Conservation (phyloP, 2,113 vertebrate genomes). For the Mellivora capensis region DNA sequence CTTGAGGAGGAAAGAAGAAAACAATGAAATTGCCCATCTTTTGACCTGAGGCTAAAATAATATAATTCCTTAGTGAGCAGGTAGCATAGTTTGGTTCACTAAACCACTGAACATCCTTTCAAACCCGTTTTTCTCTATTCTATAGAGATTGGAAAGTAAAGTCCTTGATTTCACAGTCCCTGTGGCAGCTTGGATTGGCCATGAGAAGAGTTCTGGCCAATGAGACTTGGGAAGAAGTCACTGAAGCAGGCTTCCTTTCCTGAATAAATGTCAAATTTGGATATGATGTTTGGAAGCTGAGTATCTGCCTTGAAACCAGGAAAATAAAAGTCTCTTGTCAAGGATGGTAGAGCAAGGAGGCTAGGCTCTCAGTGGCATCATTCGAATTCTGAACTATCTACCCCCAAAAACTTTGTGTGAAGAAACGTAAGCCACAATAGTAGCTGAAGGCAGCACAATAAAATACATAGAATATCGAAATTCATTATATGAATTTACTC, state of each 20-base stretch:
- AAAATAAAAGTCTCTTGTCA: background rate
- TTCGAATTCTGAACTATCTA: background rate
- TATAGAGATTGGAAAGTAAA: background rate
- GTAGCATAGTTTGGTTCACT: background rate
- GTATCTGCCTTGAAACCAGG: background rate
- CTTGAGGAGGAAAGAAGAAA: background rate
- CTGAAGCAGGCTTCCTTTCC: background rate
- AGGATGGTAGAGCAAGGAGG: background rate
- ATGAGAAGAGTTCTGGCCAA: background rate
- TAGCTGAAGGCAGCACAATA: background rate
- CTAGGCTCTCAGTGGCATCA: background rate
- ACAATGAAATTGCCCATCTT: background rate
- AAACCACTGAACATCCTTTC: background rate
- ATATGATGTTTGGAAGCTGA: background rate
- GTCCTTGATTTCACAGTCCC: slow-evolving; percentile 5
- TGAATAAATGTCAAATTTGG: background rate
- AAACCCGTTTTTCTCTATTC: background rate
- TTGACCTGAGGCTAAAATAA: background rate
- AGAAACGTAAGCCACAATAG: background rate
- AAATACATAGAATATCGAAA: background rate
- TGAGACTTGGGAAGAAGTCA: background rate
- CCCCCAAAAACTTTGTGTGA: background rate
- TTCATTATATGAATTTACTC: background rate
- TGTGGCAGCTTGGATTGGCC: background rate
- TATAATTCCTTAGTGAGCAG: background rate